Percentiles rank a stretch among this genome's conserved stretches.
Conservation (phyloP, 1,140 invertebrate species). For the Monochamus saltuarius region DNA sequence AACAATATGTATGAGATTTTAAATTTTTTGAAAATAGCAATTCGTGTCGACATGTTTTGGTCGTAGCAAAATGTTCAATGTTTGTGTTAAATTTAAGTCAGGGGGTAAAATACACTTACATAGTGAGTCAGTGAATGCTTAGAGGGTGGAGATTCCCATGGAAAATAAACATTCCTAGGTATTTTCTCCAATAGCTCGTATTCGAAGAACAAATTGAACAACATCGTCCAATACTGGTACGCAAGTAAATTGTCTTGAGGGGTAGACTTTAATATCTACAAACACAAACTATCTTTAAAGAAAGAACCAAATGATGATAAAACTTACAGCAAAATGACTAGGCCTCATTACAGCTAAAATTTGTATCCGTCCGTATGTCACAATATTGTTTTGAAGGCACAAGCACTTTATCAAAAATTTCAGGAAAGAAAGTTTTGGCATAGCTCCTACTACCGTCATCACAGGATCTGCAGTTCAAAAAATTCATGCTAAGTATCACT, state of each 20-base stretch:
- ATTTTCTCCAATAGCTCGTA: constrained; percentile 40
- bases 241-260: constrained; percentile 29
- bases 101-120: too few relatives aligned
- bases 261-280: constrained; percentile 34
- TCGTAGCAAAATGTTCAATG: too few relatives aligned
- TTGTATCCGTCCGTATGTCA: constrained; percentile 38
- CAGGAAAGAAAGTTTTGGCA: constrained; percentile 38
- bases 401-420: constrained; percentile 39
- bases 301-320: not conserved
- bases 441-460: constrained; percentile 41
- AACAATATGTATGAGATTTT: too few relatives aligned
- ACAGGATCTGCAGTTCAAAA: constrained; percentile 35
- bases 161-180: constrained; percentile 42
- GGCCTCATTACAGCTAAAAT: constrained; percentile 40
- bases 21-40: too few relatives aligned
- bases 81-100: too few relatives aligned
- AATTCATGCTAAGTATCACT: not conserved
- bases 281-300: constrained; percentile 2
- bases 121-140: too few relatives aligned
- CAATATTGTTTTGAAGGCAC: constrained; percentile 36
- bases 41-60: too few relatives aligned
- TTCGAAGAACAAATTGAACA: constrained; percentile 43
- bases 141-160: constrained; percentile 35
- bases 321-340: constrained; percentile 39
- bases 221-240: constrained; percentile 31